These are phyloP conservation scores for Bubo blakistoni DNA, from an alignment of 2,113 vertebrate species.

Conservation along the genomic window DNA sequence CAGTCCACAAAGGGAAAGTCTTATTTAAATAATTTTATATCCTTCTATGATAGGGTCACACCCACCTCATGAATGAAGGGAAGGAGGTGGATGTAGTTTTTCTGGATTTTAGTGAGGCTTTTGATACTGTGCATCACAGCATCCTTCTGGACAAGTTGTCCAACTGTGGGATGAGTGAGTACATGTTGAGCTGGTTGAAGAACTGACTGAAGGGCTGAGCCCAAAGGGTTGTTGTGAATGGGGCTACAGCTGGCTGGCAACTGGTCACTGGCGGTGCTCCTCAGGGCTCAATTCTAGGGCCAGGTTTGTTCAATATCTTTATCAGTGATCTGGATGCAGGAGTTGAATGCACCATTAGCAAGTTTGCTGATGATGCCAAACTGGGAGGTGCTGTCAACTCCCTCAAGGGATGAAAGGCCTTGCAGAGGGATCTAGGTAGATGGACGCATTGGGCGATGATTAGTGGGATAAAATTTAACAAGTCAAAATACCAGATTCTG, in stretches of 20 bases:
- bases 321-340: not conserved
- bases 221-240: not conserved
- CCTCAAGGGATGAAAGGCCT: not conserved
- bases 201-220: not conserved
- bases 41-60: not conserved
- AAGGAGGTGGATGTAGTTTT: not conserved
- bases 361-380: not conserved
- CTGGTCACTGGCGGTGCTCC: not conserved
- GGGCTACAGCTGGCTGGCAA: not conserved
- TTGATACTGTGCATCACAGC: not conserved
- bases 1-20: not conserved
- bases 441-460: not conserved
- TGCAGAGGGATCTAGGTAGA: not conserved
- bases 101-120: not conserved
- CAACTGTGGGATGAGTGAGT: not conserved
- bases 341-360: not conserved
- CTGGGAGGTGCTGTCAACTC: not conserved
- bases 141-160: not conserved
- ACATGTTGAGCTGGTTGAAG: not conserved
- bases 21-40: not conserved
- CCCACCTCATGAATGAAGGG: not conserved
- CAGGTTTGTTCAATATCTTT: not conserved
- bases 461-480: not conserved
- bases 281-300: not conserved
- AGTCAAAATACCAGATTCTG: not conserved